Conservation (phyloP, 2,113 vertebrate species). For the Perca flavescens region DNA sequence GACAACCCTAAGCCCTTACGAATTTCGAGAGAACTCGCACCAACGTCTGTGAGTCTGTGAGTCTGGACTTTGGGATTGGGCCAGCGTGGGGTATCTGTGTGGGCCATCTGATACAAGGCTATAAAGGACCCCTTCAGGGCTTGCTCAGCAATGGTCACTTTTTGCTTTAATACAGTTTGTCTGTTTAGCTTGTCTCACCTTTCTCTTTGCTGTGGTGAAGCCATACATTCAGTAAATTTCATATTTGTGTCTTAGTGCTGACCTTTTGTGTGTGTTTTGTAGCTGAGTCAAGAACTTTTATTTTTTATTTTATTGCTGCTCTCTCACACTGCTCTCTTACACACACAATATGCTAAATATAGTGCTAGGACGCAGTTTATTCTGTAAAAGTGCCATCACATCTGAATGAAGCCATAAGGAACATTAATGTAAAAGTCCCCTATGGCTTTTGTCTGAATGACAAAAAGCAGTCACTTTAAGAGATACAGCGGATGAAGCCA, state of each 20-base stretch:
- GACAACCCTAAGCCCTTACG: too few species aligned
- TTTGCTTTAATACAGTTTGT: background rate
- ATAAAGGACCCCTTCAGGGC: slow-evolving; percentile 45
- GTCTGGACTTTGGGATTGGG: too few species aligned
- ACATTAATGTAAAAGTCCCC: too few species aligned
- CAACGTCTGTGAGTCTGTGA: too few species aligned
- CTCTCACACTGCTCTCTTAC: too few species aligned
- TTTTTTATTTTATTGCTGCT: background rate
- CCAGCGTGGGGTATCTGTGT: background rate
- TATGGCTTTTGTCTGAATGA: background rate
- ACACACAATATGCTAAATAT: too few species aligned
- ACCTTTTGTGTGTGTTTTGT: slow-evolving; percentile 4
- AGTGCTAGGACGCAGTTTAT: background rate
- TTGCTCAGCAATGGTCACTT: background rate
- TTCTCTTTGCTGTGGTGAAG: slow-evolving; percentile 1
- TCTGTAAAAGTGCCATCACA: background rate
- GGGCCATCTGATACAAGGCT: slow-evolving; percentile 22
- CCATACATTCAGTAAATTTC: slow-evolving; percentile 7
- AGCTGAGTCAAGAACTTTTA: background rate
- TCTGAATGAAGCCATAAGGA: background rate
- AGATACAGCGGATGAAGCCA: background rate
- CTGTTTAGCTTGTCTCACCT: slow-evolving; percentile 16
- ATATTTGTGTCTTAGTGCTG: background rate
- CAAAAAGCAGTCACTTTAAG: background rate
- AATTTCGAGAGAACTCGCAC: too few species aligned